Conservation (phyloP, 2,113 vertebrate genomes). For the Toxostoma redivivum region DNA sequence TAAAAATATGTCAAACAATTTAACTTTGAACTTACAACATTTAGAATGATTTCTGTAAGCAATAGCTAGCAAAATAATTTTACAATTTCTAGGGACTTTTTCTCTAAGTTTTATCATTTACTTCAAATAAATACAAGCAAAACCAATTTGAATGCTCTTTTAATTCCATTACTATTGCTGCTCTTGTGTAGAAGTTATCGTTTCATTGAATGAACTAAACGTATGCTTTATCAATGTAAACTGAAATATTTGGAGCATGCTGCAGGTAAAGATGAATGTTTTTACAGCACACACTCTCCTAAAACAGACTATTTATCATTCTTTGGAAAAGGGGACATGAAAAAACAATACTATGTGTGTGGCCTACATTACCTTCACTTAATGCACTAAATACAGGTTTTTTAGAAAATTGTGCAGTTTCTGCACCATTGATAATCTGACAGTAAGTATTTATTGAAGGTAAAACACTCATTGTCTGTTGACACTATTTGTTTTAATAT, state of each 20-base stretch:
- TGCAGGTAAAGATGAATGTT: slow-evolving; percentile 78
- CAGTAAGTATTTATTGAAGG: slow-evolving; percentile 85
- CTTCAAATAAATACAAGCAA: neutral
- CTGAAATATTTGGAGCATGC: slow-evolving; percentile 75
- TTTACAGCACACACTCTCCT: slow-evolving; percentile 77
- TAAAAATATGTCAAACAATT: neutral
- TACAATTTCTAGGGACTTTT: neutral
- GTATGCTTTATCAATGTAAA: slow-evolving; percentile 57
- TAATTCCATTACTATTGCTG: neutral
- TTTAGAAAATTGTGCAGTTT: slow-evolving; percentile 71
- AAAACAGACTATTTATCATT: slow-evolving; percentile 82
- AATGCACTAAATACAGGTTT: slow-evolving; percentile 72
- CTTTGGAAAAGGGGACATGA: slow-evolving; percentile 77
- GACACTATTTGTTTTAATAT: slow-evolving; percentile 84
- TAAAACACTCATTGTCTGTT: slow-evolving; percentile 80
- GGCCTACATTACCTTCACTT: slow-evolving; percentile 75
- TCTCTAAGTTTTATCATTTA: neutral
- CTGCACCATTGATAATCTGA: slow-evolving; percentile 82
- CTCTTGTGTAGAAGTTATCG: neutral
- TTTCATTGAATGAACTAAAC: slow-evolving; percentile 32
- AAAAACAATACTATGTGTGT: slow-evolving; percentile 81
- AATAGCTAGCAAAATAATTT: neutral
- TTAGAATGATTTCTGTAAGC: neutral
- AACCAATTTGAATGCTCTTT: neutral
- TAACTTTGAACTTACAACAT: neutral